Evolutionary conservation across 1,140 invertebrate genomes (phyloP).

Genomic region (Drosophila athabasca): DNA sequence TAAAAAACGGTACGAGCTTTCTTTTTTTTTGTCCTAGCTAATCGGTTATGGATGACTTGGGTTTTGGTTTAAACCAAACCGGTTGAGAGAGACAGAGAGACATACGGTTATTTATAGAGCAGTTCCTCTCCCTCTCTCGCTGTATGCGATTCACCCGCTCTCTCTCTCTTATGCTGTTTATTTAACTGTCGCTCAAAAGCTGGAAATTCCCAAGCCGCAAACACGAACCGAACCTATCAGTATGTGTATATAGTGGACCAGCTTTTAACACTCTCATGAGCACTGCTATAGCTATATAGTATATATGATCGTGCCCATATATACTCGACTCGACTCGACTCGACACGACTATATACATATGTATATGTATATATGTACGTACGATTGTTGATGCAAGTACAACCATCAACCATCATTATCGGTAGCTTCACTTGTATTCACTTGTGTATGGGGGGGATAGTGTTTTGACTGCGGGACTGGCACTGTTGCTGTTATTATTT

Average conservation of each 20-base stretch:
- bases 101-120: constrained; percentile 34
- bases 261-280: constrained; percentile 24
- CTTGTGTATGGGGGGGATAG: constrained; percentile 28
- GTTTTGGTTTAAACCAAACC: constrained; percentile 41
- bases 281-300: too few relatives aligned
- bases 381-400: constrained; percentile 29
- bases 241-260: constrained; percentile 29
- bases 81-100: constrained; percentile 52
- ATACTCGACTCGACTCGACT: background rate
- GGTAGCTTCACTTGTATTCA: constrained; percentile 26
- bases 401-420: constrained; percentile 67
- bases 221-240: constrained; percentile 55
- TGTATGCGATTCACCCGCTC: background rate
- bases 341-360: too few relatives aligned
- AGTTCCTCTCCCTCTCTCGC: constrained; percentile 3
- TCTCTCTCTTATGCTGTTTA: constrained; percentile 37
- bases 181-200: constrained; percentile 59
- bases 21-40: constrained; percentile 15
- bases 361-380: constrained; percentile 3
- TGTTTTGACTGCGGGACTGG: constrained; percentile 20
- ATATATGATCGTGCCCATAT: too few relatives aligned
- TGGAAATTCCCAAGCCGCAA: constrained; percentile 70
- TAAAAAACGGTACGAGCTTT: constrained; percentile 15
- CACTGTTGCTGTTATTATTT: constrained; percentile 29
- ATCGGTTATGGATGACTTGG: constrained; percentile 39